phyloP scores from a whole-genome alignment of 1,140 invertebrate species.

The Drosophila virilis region DNA sequence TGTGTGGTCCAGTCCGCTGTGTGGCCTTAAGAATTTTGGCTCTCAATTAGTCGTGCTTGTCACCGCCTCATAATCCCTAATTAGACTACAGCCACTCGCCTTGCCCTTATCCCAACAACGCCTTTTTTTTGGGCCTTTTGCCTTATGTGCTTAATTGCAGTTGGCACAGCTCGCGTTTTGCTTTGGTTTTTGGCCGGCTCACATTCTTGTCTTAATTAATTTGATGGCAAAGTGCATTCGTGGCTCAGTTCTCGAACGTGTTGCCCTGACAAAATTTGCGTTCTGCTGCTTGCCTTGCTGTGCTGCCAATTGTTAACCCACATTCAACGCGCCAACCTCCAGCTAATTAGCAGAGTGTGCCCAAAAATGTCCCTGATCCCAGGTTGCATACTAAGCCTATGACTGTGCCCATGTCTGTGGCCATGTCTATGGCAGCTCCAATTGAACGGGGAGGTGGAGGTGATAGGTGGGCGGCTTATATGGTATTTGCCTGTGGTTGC shows the following conservation, averaged over 20 bases:
- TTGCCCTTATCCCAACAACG: constrained; percentile 26
- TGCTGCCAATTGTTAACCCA: constrained; percentile 61
- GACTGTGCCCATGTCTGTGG: neutral
- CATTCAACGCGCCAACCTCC: constrained; percentile 69
- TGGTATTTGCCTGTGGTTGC: constrained; percentile 44
- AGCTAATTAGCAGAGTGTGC: constrained; percentile 77
- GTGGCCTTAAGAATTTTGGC: constrained; percentile 11
- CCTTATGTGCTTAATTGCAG: constrained; percentile 41
- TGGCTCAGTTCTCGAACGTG: constrained; percentile 28
- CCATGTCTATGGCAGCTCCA: neutral
- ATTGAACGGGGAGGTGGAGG: neutral
- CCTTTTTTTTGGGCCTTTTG: constrained; percentile 32
- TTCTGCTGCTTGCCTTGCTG: constrained; percentile 15
- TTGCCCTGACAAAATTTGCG: constrained; percentile 51
- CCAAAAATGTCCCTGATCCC: neutral
- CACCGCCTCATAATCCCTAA: constrained; percentile 63
- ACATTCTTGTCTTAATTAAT: constrained; percentile 81
- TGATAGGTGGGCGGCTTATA: constrained; percentile 37
- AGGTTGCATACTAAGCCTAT: neutral
- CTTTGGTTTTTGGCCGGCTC: constrained; percentile 49
- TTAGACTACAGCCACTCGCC: constrained; percentile 45
- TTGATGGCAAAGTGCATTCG: constrained; percentile 76
- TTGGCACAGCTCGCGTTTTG: constrained; percentile 14
- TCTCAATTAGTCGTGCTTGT: constrained; percentile 40
- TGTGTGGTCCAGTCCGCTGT: constrained; percentile 48